Evolutionary conservation across 2,797 vertebrate genomes (phyloP), one percentile per base, ranked within the genome.

Genomic region (Mormyrus proboscirostris): DNA sequence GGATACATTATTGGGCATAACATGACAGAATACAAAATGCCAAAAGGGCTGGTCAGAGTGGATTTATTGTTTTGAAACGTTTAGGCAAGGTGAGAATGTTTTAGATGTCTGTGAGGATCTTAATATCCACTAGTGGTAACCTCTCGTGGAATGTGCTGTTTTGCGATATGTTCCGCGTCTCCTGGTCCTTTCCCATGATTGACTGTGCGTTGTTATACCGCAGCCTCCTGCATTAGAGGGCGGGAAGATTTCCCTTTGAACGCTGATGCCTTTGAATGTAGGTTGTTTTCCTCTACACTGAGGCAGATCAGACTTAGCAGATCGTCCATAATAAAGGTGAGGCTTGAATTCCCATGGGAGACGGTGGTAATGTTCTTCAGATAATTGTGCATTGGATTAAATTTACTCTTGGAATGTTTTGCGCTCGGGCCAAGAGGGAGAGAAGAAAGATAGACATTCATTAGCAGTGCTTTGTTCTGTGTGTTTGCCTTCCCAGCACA

Each of bases 231-330:
- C 38, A n/a, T 79, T 79, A 44, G 44, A 41, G 73, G 73, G 73
- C 9, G 38, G 73, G 73, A 16, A n/a, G 73, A n/a, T 79, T 79
- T 79, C 73, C 65, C 73, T 79, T 79, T 76, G 69, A 76, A 76
- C 12, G 14, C 5, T 76, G 33, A 41, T 14, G 14, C 33, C 69
- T 76, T 76, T 79, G 73, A 79, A 79, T 41, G 73, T 79, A 25
- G 47, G 47, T 51, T 55, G 88, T 82, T 55, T 88, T 2, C 53
- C 14, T 62, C 41, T 16, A 25, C 29, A 9, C 84, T 38, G n/a
- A 33, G 73, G 22, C 41, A 51, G 44, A 89, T 49, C 33, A 83
- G n/a, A 83, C 25, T 79, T 73, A 89, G 88, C 38, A 89, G 88
- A 84, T 59, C 29, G 38, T 89, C 19, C 47, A 38, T 85, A 65